Base-by-base conservation (phyloP, 2,797 vertebrate species). In the Centroberyx gerrardi region DNA sequence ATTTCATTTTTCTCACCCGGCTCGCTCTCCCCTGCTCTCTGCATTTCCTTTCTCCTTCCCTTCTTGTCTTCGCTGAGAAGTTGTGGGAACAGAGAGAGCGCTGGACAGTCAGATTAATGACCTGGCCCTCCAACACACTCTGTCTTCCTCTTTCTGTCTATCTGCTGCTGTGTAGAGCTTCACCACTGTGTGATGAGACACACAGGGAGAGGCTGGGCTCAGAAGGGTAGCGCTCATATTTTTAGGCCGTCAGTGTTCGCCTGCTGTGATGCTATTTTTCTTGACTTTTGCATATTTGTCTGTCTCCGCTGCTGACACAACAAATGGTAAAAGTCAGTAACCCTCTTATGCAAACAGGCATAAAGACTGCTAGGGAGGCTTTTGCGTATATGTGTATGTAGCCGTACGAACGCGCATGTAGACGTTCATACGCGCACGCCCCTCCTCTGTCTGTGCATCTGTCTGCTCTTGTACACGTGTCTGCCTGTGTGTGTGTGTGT, bases 31-130 rank as follows among this genome's bases (percentile, higher is more conserved):
- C 5, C 14, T 10, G 5, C 68, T 51, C 63, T 62, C 60, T 38
- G 52, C 56, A 42, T 64, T 69, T 67, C 27, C 46, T 42, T 28
- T 62, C 62, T 59, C 3, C 18, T 60, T 8, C 1, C 28, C 44
- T 54, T 27, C 70, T 71, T 38, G 64, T 81, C 72, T 62, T 17
- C 33, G 40, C 60, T 52, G 51, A 44, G 65, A 44, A 31, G 38
- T 38, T 67, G 31, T 55, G 81, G 46, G 76, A 60, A 58, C 63
- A 80, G 59, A 62, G 67, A 71, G 46, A 70, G 64, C 61, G 48
- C 71, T 15, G 74, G 87, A 87, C 88, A 87, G 85, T 77, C 72
- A 72, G 78, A 91, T 91, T 88, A 87, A 92, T 90, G 88, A 88
- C 70, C 68, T 55, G 3, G 27, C 63, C 75, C 81, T 84, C 71